A percentile compares a stretch with the other conserved stretches of the same genome.
phyloP scores from a whole-genome alignment of 1,140 invertebrate genomes.

The Eulimnadia texana region DNA sequence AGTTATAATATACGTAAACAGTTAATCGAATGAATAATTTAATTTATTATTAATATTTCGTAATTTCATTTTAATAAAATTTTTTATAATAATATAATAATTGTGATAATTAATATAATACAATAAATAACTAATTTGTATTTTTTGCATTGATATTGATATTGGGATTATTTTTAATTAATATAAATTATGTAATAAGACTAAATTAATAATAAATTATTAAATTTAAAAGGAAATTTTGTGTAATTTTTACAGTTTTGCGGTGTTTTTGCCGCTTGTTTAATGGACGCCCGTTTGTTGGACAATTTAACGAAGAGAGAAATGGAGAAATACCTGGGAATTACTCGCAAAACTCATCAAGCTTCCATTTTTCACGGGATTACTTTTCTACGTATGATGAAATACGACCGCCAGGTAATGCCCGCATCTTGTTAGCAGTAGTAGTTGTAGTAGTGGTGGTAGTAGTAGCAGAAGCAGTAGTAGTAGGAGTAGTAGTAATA shows the following conservation, averaged over 20 bases:
- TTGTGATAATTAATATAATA: too few species aligned
- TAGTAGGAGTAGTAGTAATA: too few species aligned
- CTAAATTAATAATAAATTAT: background rate
- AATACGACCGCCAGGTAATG: slow-evolving; percentile 78
- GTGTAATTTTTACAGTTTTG: background rate
- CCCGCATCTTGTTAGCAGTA: too few species aligned
- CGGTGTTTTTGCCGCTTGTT: slow-evolving; percentile 70
- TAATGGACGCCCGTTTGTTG: slow-evolving; percentile 81
- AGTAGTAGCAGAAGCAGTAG: too few species aligned
- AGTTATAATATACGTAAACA: background rate
- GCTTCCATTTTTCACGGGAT: slow-evolving; percentile 84
- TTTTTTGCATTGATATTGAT: too few species aligned
- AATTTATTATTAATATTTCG: background rate
- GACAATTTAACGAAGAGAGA: slow-evolving; percentile 86
- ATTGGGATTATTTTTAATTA: too few species aligned
- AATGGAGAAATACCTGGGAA: slow-evolving; percentile 76
- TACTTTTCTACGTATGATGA: slow-evolving; percentile 75
- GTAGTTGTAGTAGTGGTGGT: too few species aligned
- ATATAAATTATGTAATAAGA: too few species aligned
- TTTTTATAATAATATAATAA: too few species aligned
- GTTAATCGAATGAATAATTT: background rate
- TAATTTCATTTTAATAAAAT: too few species aligned
- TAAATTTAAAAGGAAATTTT: background rate
- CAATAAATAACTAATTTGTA: too few species aligned
- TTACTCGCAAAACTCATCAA: slow-evolving; percentile 83